Base-by-base conservation (phyloP, 92 coral and sea anemone genomes). In the Scolanthus callimorphus region DNA sequence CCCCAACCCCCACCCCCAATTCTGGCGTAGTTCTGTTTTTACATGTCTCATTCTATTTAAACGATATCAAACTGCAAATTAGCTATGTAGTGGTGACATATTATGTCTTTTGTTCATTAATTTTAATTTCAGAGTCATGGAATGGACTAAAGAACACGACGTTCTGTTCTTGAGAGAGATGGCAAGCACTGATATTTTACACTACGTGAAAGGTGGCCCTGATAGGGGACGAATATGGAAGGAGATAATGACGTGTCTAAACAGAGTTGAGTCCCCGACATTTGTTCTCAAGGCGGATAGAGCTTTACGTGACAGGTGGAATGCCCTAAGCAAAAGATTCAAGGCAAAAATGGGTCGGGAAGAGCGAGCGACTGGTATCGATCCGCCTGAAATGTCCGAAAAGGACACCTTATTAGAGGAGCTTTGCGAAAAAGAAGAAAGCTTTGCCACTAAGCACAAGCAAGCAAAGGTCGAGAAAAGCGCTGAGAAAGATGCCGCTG, bases 201-300 rank as follows among this genome's bases (percentile, higher is more conserved):
- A 37, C 17, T 72, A 31, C 64, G 63, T 70, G 71, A 71, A 78
- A 71, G 85, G 79, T 31, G 72, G 85, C 46, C 74, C 78, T 15
- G 80, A 79, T 60, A 51, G 74, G 46, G 80, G 80, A n/a, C n/a
- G n/a, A n/a, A n/a, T n/a, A n/a, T n/a, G n/a, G n/a, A n/a, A n/a
- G n/a, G n/a, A n/a, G n/a, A n/a, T n/a, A n/a, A n/a, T n/a, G n/a
- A n/a, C n/a, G n/a, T n/a, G n/a, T 47, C 50, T 73, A 29, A 73
- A 73, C 59, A 38, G 45, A 45, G 56, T 73, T 20, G 65, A 73
- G 65, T 41, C 39, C 29, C 63, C 72, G 29, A 73, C 62, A 27
- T 73, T 73, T 47, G 43, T 49, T 24, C 38, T 78, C 9, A 78
- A 71, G 38, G n/a, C n/a, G n/a, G n/a, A n/a, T n/a, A n/a, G n/a